These are phyloP conservation scores for Eupelmus urozonus DNA, from an alignment of 2,888 invertebrate genomes.

Conservation along the genomic window DNA sequence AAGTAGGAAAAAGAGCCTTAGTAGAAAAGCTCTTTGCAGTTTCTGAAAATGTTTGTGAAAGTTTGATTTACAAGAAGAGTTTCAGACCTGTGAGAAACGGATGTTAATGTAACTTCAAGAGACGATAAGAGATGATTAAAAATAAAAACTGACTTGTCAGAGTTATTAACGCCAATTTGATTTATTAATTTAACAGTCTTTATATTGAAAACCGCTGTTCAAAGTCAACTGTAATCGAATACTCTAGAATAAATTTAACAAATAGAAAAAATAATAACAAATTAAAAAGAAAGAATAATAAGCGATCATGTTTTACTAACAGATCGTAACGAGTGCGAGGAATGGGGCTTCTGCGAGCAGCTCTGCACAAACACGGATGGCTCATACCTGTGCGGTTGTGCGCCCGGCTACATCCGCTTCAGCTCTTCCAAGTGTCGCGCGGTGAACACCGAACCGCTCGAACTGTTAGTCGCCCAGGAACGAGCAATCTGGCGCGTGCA, in stretches of 20 bases:
- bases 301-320: conserved; percentile 36
- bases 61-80: background rate
- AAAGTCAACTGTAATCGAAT: background rate
- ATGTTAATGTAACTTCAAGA: too few relatives aligned
- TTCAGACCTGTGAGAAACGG: too few relatives aligned
- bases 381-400: conserved; percentile 91
- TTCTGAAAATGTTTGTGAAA: too few relatives aligned
- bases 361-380: conserved; percentile 92
- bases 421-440: conserved; percentile 79
- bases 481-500: conserved; percentile 86
- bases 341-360: conserved; percentile 98
- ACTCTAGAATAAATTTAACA: too few relatives aligned
- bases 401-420: conserved; percentile 85
- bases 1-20: too few relatives aligned
- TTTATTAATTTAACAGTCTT: too few relatives aligned
- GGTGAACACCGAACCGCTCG: conserved; percentile 80
- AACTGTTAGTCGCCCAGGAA: conserved; percentile 85
- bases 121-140: too few relatives aligned
- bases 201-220: background rate
- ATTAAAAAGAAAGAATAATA: too few relatives aligned
- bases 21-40: background rate
- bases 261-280: background rate
- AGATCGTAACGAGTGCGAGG: conserved; percentile 94
- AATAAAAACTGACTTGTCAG: too few relatives aligned
- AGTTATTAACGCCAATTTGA: too few relatives aligned